Conservation (phyloP, 2,797 vertebrate species). For the Sparidentex hasta region DNA sequence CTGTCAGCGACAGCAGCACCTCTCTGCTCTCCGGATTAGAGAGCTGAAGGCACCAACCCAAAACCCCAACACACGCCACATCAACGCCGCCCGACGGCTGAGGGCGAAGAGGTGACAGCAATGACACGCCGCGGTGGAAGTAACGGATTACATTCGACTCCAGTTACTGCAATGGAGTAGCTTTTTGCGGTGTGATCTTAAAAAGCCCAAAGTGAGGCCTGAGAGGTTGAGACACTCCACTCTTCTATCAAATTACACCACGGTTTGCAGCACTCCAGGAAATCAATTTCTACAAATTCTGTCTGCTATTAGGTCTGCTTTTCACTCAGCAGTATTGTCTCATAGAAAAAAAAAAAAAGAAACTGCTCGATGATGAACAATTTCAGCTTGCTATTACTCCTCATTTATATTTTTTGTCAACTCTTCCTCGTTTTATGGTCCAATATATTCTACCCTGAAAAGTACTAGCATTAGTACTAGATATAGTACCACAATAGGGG, state of each 20-base stretch:
- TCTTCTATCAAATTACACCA: conserved; percentile 49
- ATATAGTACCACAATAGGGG: neutral
- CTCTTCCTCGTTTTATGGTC: neutral
- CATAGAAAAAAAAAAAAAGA: neutral
- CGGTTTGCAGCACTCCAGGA: conserved; percentile 37
- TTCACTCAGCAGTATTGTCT: neutral
- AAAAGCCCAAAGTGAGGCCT: conserved; percentile 29
- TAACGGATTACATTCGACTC: conserved; percentile 53
- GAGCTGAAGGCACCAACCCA: conserved; percentile 64
- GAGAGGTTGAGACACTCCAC: conserved; percentile 36
- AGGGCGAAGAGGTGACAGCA: conserved; percentile 71
- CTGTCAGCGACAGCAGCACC: conserved; percentile 68
- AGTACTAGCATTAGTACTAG: neutral
- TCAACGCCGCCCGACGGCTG: conserved; percentile 55
- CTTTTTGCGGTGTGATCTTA: conserved; percentile 31
- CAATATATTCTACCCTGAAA: neutral
- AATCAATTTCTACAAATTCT: conserved; percentile 37
- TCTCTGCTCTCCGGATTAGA: conserved; percentile 73
- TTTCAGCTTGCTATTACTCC: neutral
- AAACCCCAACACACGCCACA: conserved; percentile 52
- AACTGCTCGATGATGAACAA: neutral
- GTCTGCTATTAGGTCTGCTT: conserved; percentile 21
- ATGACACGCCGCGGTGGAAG: conserved; percentile 42
- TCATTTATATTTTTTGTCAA: neutral
- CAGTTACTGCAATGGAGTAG: conserved; percentile 44